Evolutionary conservation across 2,888 invertebrate genomes (phyloP).

Genomic region (Dorcus parallelipipedus): DNA sequence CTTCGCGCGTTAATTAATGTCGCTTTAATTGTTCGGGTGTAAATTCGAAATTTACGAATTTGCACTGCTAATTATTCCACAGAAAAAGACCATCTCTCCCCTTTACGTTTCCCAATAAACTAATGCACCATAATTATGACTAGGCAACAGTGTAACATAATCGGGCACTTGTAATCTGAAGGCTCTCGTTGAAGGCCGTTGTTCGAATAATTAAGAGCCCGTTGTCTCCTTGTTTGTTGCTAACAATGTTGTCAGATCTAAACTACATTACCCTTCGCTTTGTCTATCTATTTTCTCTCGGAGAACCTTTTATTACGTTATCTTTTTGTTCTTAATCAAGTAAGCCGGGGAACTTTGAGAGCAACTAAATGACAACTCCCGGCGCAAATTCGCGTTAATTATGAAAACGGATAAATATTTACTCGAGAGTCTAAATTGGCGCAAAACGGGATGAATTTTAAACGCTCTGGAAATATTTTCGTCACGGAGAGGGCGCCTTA

Average conservation of each 20-base stretch:
- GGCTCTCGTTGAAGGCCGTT: constrained; percentile 39
- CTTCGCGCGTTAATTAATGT: neutral
- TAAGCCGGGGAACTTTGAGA: constrained; percentile 11
- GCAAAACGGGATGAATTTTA: constrained; percentile 9
- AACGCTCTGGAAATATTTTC: constrained; percentile 10
- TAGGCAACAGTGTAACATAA: constrained; percentile 34
- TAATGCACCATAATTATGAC: constrained; percentile 13
- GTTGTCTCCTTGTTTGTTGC: constrained; percentile 30
- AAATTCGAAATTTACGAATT: neutral
- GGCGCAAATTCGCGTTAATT: constrained; percentile 24
- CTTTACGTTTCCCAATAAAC: neutral
- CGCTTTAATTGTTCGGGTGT: neutral
- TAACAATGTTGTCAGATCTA: constrained; percentile 40
- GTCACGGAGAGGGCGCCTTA: constrained; percentile 1
- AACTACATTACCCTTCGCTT: constrained; percentile 33
- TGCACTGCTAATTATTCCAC: neutral
- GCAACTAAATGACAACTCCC: constrained; percentile 19
- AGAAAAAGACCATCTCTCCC: neutral
- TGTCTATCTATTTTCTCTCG: constrained; percentile 16
- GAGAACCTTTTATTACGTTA: constrained; percentile 3
- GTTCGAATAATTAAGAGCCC: constrained; percentile 40
- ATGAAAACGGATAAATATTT: constrained; percentile 23
- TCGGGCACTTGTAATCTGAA: constrained; percentile 38
- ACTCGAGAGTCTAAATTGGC: constrained; percentile 11
- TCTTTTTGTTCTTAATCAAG: constrained; percentile 23